Evolutionary conservation across 2,797 vertebrate genomes (phyloP).

Genomic region (Schizothorax lantsangensis): DNA sequence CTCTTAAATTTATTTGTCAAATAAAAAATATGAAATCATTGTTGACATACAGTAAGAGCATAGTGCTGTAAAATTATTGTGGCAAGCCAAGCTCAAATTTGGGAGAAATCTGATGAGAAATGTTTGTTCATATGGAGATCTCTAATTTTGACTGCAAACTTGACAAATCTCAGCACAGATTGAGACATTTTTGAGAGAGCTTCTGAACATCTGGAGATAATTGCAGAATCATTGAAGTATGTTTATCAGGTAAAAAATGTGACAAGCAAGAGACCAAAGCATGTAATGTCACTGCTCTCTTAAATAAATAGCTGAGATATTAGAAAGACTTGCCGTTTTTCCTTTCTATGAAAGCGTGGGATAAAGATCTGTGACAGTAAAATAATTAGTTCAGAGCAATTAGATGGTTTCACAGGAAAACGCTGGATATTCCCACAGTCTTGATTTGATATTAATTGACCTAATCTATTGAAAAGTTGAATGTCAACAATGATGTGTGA

Average conservation of each 20-base stretch:
- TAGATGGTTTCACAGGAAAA: neutral
- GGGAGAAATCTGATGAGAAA: neutral
- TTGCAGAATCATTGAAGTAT: neutral
- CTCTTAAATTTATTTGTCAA: neutral
- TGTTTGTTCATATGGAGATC: neutral
- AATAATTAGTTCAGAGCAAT: slow-evolving; percentile 10
- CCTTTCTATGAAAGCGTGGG: neutral
- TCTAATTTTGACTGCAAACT: neutral
- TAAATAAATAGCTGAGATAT: neutral
- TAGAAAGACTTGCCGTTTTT: neutral
- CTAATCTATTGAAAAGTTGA: neutral
- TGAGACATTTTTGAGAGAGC: neutral
- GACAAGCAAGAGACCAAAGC: neutral
- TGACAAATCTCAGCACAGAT: neutral
- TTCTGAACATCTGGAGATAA: neutral
- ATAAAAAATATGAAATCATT: neutral
- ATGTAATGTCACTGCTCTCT: neutral
- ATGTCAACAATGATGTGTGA: slow-evolving; percentile 4
- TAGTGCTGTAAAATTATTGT: neutral
- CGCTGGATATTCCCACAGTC: too few species aligned
- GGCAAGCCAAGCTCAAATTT: neutral
- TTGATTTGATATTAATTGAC: slow-evolving; percentile 19
- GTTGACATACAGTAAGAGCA: neutral
- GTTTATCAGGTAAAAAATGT: neutral
- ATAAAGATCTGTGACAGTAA: neutral